Conservation (phyloP, 2,797 vertebrate species). For the Eulemur rubriventer region DNA sequence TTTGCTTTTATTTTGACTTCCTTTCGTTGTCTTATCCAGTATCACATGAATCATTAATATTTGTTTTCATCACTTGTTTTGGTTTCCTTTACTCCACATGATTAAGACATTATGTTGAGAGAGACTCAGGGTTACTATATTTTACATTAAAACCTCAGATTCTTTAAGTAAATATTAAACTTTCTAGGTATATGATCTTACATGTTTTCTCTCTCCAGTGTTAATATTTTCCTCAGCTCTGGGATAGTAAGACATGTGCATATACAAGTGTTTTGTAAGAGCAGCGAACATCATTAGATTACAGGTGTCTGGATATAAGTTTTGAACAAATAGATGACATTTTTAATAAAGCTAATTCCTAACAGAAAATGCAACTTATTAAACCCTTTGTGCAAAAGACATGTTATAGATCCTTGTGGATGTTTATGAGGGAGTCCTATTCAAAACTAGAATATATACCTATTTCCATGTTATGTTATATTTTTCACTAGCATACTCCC, state of each 20-base stretch:
- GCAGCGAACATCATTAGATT: conserved; percentile 89
- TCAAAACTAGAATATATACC: neutral
- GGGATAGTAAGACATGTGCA: conserved; percentile 84
- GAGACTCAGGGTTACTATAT: conserved; percentile 85
- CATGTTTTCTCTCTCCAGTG: conserved; percentile 82
- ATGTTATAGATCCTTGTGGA: neutral
- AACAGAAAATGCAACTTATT: conserved; percentile 85
- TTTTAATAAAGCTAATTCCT: conserved; percentile 87
- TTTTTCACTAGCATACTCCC: neutral
- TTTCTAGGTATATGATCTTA: conserved; percentile 74
- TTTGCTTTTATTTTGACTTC: conserved; percentile 87
- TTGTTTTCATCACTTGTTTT: conserved; percentile 86
- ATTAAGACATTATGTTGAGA: conserved; percentile 89
- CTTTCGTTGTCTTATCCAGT: conserved; percentile 87
- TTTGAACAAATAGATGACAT: conserved; percentile 83
- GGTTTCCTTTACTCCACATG: conserved; percentile 88
- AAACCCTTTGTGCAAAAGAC: conserved; percentile 41
- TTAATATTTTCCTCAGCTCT: conserved; percentile 84
- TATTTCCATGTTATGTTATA: neutral
- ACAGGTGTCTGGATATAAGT: conserved; percentile 87
- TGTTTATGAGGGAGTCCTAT: neutral
- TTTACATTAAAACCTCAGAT: conserved; percentile 81
- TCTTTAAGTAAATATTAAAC: conserved; percentile 86
- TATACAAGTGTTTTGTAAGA: conserved; percentile 86
- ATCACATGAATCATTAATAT: conserved; percentile 85